Evolutionary conservation across 2,113 vertebrate genomes (phyloP).

Genomic region (Semicossyphus pulcher): DNA sequence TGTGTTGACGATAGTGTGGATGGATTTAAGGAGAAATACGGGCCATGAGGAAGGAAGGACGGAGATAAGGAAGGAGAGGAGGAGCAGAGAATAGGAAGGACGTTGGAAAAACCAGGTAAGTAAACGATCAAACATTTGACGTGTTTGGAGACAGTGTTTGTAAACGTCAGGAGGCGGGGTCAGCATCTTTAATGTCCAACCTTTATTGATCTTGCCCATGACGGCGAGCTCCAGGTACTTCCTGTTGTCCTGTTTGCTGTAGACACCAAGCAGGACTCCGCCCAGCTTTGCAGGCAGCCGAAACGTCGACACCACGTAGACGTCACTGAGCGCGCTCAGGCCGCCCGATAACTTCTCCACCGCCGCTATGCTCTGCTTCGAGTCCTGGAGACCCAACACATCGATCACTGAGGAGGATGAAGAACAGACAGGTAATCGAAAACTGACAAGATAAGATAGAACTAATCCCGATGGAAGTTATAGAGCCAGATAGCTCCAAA

Average conservation of each 20-base stretch:
- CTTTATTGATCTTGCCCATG: conserved; percentile 96
- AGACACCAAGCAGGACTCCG: conserved; percentile 91
- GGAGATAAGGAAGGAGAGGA: background rate
- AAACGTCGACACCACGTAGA: conserved; percentile 90
- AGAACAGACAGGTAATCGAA: background rate
- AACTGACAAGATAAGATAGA: no score
- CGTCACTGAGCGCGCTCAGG: conserved; percentile 85
- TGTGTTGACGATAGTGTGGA: no score
- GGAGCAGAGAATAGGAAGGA: background rate
- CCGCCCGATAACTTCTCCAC: conserved; percentile 89
- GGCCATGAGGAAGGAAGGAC: background rate
- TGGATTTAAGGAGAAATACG: background rate
- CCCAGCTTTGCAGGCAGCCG: conserved; percentile 91
- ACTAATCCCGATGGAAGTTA: no score
- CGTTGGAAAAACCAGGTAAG: no score
- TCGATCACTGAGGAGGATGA: conserved; percentile 70
- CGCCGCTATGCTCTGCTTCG: conserved; percentile 85
- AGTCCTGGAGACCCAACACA: conserved; percentile 77
- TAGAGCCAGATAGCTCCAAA: no score
- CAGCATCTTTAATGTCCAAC: conserved; percentile 62
- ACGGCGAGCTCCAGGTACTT: conserved; percentile 92
- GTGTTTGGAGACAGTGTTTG: background rate
- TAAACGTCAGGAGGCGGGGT: background rate
- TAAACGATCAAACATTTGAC: no score
- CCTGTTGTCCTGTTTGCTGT: conserved; percentile 93